Evolutionary conservation across 1,140 invertebrate genomes (phyloP), one percentile per base, ranked within the genome.

Genomic region (Nylanderia fulva): DNA sequence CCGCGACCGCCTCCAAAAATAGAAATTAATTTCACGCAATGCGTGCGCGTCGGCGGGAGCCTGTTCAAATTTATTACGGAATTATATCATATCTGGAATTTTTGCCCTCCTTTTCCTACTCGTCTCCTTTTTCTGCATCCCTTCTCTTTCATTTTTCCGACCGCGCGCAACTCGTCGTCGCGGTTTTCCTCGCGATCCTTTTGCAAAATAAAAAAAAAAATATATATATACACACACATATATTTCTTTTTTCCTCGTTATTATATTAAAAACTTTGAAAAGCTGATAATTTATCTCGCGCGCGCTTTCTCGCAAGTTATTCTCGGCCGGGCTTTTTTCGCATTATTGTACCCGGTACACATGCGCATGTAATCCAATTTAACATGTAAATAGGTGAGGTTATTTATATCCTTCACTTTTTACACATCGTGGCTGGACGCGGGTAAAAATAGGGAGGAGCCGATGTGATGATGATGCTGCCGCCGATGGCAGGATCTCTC

Each of bases 1-100:
- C 42, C 77, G 52, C 48, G 54, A 52, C 77, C 77, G 77, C 66
- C 48, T 61, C 77, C 66, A 52, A 82, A 82, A 72, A 82, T 82
- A 82, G 66, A 82, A 82, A 82, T 82, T 82, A 82, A 82, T 82
- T 82, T 82, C 77, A 82, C 77, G 77, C 52, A 58, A 71, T 72
- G 77, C 66, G 66, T 60, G 36, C 52, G 39, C n/a, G 77, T 82
- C 77, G 52, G n/a, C 66, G 52, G 24, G 52, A 58, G 54, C 36
- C 54, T 82, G 69, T 71, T 58, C 29, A 80, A 80, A 80, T 42
- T 42, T 71, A 71, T 72, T 39, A 21, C n/a, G 9, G 6, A 33
- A 39, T 54, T 82, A 82, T 71, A 58, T 71, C 64, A 71, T 72
- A 71, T 42, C 66, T 42, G 52, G 24, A 80, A 80, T 69, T 24